Evolutionary conservation across 1,140 invertebrate species (phyloP), one percentile per base, ranked within the genome.

Genomic region (Ips typographus): DNA sequence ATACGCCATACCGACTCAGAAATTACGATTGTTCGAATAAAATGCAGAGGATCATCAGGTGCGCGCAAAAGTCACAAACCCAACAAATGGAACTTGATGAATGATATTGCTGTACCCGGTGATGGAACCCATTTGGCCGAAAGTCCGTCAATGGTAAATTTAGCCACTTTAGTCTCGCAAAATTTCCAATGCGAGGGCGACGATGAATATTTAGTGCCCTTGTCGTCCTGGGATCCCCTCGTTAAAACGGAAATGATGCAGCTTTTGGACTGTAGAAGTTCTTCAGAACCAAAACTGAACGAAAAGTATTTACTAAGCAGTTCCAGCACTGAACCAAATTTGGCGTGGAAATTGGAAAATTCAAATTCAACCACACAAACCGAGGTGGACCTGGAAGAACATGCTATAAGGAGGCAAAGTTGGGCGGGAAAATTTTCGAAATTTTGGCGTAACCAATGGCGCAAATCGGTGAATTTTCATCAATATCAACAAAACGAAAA

Each of bases 111-210:
- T 5, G 75, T 77, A 40, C 76, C 78, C 2, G 77, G 77, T 7
- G 77, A 80, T 70, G 77, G 76, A 51, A 74, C 71, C 2, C 77
- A 80, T 68, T 71, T 80, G 52, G 77, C 73, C 2, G 76, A 78
- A 68, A 78, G 77, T 68, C 78, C 77, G 8, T 80, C 78, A 0
- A 61, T 80, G 42, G 76, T 80, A 1, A 79, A 80, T 68, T 71
- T 80, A 37, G 77, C 73, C 0, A 80, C 77, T 37, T 59, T 79
- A 44, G 77, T 80, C 3, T 55, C 72, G 22, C 71, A 76, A 47
- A 75, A 72, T 52, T 38, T 69, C 4, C 59, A 71, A 60, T 71
- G 65, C 6, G 70, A 71, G 71, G 66, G 64, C 41, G 59, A 72
- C 22, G 53, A 74, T 39, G 77, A 80, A 65, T 79, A 79, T 69